Conservation (phyloP, 2,888 invertebrate genomes). For the Halocaridina rubra region DNA sequence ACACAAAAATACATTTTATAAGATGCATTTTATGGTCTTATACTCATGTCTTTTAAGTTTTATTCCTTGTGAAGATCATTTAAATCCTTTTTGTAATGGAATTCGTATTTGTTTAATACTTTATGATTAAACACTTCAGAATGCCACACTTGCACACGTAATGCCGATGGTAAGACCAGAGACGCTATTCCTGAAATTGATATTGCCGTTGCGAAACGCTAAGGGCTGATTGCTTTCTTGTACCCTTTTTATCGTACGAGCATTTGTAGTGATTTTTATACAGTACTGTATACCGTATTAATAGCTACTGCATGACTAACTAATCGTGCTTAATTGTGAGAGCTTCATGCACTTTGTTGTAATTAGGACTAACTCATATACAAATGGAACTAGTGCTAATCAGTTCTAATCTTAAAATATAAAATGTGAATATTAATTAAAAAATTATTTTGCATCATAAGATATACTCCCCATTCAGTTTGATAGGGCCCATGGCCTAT, state of each 20-base stretch:
- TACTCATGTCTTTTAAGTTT: no score
- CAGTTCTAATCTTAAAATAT: no score
- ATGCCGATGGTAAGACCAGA: slow-evolving; percentile 50
- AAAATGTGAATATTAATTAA: neutral
- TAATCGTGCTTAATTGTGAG: neutral
- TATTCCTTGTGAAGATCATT: no score
- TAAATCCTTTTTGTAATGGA: no score
- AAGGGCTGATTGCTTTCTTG: slow-evolving; percentile 8
- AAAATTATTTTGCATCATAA: neutral
- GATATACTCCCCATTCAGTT: neutral
- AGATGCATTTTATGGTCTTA: no score
- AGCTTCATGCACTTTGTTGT: slow-evolving; percentile 13
- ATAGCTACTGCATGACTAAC: slow-evolving; percentile 20
- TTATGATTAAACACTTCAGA: no score
- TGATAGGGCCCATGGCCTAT: neutral
- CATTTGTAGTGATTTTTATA: slow-evolving; percentile 10
- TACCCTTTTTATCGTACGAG: slow-evolving; percentile 11
- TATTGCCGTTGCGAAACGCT: neutral
- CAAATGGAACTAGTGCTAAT: no score
- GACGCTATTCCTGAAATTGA: neutral
- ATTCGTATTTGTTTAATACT: no score
- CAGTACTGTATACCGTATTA: slow-evolving; percentile 8
- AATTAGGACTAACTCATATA: slow-evolving; percentile 13
- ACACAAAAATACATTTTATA: no score
- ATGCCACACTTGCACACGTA: slow-evolving; percentile 37